phyloP scores from a whole-genome alignment of 2,888 invertebrate genomes.

The Pachliopta kotzebuea region DNA sequence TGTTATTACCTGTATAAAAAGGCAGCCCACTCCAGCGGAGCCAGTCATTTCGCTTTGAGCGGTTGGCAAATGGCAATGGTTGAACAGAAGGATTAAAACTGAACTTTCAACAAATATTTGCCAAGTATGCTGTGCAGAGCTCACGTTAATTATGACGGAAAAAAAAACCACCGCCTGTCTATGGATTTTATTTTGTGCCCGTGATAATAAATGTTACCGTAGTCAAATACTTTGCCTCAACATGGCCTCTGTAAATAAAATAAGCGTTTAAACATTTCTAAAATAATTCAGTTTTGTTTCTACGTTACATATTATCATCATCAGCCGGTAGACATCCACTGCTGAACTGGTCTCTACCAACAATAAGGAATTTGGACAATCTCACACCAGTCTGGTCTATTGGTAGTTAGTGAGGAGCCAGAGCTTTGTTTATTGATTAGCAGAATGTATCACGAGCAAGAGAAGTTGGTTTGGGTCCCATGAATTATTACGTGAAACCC shows the following conservation, averaged over 20 bases:
- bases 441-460: too few relatives aligned
- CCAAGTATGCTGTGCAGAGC: slow-evolving; percentile 24
- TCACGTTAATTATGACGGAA: slow-evolving; percentile 18
- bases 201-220: slow-evolving; percentile 14
- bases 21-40: slow-evolving; percentile 17
- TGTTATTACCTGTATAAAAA: slow-evolving; percentile 10
- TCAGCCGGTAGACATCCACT: too few relatives aligned
- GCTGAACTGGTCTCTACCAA: too few relatives aligned
- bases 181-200: slow-evolving; percentile 16
- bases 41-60: slow-evolving; percentile 25
- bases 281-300: background rate
- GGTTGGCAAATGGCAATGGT: slow-evolving; percentile 16
- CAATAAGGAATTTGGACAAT: too few relatives aligned
- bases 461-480: too few relatives aligned
- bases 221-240: background rate
- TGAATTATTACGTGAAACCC: too few relatives aligned
- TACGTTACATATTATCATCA: too few relatives aligned
- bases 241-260: background rate
- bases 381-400: too few relatives aligned
- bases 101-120: slow-evolving; percentile 25
- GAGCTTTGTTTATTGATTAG: too few relatives aligned
- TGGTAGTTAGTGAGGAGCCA: too few relatives aligned
- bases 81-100: slow-evolving; percentile 22
- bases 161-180: slow-evolving; percentile 7
- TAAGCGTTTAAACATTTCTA: background rate